Evolutionary conservation across 2,113 vertebrate species (phyloP).

Genomic region (Columba livia): DNA sequence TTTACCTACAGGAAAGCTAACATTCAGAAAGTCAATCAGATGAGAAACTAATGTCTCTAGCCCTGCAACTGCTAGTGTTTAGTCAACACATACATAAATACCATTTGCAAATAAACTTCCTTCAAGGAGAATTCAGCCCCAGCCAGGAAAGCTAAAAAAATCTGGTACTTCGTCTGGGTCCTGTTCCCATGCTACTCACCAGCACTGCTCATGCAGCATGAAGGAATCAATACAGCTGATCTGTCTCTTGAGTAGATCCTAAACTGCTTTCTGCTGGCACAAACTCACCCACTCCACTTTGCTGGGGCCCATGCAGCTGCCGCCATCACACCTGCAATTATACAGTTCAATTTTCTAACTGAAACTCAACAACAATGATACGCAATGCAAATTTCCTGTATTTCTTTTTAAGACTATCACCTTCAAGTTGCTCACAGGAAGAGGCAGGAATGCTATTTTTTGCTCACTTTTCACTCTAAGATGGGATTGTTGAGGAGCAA

Average conservation of each 20-base stretch:
- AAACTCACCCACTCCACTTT: neutral
- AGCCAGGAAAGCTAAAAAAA: neutral
- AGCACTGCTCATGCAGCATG: neutral
- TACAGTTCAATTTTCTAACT: neutral
- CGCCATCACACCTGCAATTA: neutral
- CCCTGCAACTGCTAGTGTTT: neutral
- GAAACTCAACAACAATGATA: neutral
- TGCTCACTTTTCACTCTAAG: neutral
- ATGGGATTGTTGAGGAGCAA: neutral
- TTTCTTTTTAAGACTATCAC: neutral
- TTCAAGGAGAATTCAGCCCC: neutral
- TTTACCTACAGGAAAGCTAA: neutral
- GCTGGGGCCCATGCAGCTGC: neutral
- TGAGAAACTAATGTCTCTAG: neutral
- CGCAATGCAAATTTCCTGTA: accelerated
- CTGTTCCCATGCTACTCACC: neutral
- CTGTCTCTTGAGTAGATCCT: neutral
- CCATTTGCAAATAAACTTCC: neutral
- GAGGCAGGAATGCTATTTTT: neutral
- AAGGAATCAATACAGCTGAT: neutral
- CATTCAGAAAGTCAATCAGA: neutral
- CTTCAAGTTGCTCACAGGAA: neutral
- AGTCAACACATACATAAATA: neutral
- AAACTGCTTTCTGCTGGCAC: neutral
- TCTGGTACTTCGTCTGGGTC: neutral